A percentile compares a stretch with the other conserved stretches of the same genome.
Evolutionary conservation across 1,140 invertebrate genomes (phyloP).

Genomic region (Chironomus tepperi): DNA sequence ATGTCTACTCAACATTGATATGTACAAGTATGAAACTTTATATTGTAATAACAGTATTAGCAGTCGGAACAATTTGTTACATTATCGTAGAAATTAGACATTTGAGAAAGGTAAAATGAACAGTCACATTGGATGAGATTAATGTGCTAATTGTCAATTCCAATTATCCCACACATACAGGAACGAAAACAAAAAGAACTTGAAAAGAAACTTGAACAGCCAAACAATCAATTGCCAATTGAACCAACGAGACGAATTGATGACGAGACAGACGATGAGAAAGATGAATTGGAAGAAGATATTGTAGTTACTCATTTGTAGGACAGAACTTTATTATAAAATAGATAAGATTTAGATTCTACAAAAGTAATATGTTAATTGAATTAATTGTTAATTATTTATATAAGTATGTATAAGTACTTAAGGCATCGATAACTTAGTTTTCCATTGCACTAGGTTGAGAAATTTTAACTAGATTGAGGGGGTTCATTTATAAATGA

Average conservation of each 20-base stretch:
- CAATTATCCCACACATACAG: conserved; percentile 30
- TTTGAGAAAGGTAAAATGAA: conserved; percentile 53
- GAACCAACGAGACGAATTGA: conserved; percentile 34
- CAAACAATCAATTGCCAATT: conserved; percentile 40
- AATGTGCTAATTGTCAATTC: neutral
- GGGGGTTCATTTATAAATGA: neutral
- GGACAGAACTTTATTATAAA: conserved; percentile 28
- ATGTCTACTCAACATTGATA: conserved; percentile 76
- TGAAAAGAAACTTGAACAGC: conserved; percentile 58
- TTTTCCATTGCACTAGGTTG: too few relatives aligned
- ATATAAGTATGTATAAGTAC: neutral
- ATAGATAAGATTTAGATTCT: neutral
- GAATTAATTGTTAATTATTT: neutral
- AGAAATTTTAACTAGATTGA: too few relatives aligned
- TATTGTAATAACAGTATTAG: conserved; percentile 70
- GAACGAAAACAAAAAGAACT: conserved; percentile 51
- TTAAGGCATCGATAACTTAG: neutral
- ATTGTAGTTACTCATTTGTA: conserved; percentile 77
- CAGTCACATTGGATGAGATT: too few relatives aligned
- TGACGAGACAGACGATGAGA: conserved; percentile 71
- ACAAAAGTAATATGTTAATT: neutral
- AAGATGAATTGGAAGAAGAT: conserved; percentile 75
- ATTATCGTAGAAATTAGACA: conserved; percentile 72
- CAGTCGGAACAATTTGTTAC: conserved; percentile 72
- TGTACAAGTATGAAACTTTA: conserved; percentile 86